These are phyloP conservation scores for Hylyphantes graminicola DNA, from an alignment of 1,140 invertebrate genomes.

Conservation along the genomic window DNA sequence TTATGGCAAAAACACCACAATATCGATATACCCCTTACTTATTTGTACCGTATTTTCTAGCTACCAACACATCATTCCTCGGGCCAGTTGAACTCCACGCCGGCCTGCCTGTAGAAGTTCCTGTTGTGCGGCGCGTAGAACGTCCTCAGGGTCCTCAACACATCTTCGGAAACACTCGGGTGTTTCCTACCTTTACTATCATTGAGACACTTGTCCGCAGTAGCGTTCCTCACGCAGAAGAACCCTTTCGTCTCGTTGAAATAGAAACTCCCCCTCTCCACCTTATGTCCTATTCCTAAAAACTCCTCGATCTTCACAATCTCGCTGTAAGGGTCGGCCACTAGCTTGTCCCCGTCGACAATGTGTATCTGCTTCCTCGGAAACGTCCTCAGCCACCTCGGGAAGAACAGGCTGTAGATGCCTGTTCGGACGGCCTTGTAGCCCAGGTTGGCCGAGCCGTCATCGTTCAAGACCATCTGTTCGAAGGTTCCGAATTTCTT, in stretches of 20 bases:
- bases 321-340: conserved; percentile 70
- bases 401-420: conserved; percentile 86
- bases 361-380: conserved; percentile 71
- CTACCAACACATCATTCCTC: conserved; percentile 23
- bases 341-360: conserved; percentile 72
- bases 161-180: conserved; percentile 65
- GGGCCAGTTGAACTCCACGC: conserved; percentile 64
- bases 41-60: too few species aligned
- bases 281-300: conserved; percentile 68
- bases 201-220: conserved; percentile 66
- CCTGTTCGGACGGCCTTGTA: conserved; percentile 83
- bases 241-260: conserved; percentile 73
- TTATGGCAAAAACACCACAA: too few species aligned
- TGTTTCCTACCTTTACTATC: conserved; percentile 69
- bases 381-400: conserved; percentile 79
- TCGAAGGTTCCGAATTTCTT: conserved; percentile 73
- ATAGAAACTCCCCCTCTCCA: conserved; percentile 70
- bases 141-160: conserved; percentile 65
- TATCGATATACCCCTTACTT: too few species aligned
- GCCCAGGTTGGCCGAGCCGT: conserved; percentile 83
- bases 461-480: conserved; percentile 78
- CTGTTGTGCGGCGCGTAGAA: conserved; percentile 67
- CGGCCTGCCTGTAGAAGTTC: conserved; percentile 65
- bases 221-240: conserved; percentile 69
- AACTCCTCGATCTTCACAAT: conserved; percentile 71